Base-by-base conservation (phyloP, 2,888 invertebrate species). In the Pyralis farinalis region DNA sequence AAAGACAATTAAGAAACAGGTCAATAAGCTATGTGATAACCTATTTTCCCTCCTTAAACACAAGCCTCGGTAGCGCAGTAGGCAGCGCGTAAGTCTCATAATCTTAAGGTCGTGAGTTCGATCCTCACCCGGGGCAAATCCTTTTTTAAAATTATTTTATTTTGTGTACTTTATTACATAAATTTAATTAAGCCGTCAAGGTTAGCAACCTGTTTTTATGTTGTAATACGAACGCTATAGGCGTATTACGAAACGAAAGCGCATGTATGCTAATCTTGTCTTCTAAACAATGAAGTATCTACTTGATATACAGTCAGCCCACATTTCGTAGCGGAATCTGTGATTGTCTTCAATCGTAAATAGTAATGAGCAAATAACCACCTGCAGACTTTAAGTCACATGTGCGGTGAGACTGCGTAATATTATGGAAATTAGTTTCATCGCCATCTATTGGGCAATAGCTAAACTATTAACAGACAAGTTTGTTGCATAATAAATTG, bases 91-190 rank as follows among this genome's bases (percentile, higher is more conserved):
- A 93, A 94, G 94, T 94, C 94, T 94, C 94, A 94, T 94, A 94
- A 94, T 94, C 94, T 94, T 93, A 96, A 95, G 95, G 95, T 95
- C 95, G 95, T 95, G 95, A 95, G 95, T 96, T 95, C 95, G 95
- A 96, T 94, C 95, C 95, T 95, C 95, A 95, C 95, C 93, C 93
- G 94, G 94, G 94, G 94, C 94, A 94, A 57, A 50, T 27, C 22
- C 55, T 68, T 71, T 71, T 56, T 45, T 41, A 45, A 46, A 49
- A 25, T 46, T 4, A 5, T 37, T 20, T 39, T 28, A 51, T 55
- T 55, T 55, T 40, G 32, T 2, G 2, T 16, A 3, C 4, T 16
- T 16, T 16, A 16, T 16, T 16, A 16, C 4, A 2, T 16, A 4
- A 16, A 4, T 16, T 16, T 16, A 16, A 16, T 16, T 16, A 16